Base-by-base conservation (phyloP, 2,797 vertebrate species). In the Sus cebifrons region DNA sequence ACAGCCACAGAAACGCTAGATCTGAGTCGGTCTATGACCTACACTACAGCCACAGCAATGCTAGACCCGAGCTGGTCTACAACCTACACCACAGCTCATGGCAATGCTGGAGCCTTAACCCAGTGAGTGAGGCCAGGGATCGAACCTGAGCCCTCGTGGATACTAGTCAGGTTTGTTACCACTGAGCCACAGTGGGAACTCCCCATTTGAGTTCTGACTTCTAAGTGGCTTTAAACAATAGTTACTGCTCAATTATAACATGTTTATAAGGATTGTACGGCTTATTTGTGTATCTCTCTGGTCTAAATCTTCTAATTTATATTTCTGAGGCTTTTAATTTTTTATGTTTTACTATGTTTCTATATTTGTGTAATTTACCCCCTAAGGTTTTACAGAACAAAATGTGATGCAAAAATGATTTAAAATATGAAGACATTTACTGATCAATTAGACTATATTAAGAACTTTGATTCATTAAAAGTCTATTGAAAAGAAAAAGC, bases 331-430 rank as follows among this genome's bases (percentile, higher is more conserved):
- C 40, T 74, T 65, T 25, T 9, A 56, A 40, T 27, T 58, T 82
- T 79, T 71, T 65, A 84, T 2, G 6, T 49, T 91, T 82, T 29
- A 62, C 14, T 77, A 17, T 27, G 5, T 86, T 74, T 77, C 60
- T 14, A 10, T 40, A 81, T 95, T 70, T 93, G 25, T 54, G 16
- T 78, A 79, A 71, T 85, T 40, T 40, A 82, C 16, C 27, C 13
- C 13, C 32, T 52, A 81, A 89, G 56, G 20, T 67, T 95, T 90
- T 56, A 94, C 2, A 79, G 70, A 95, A 89, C 67, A 92, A 94
- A 86, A 64, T 21, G 32, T n/a, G 10, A 16, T 40, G 16, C 56
- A 68, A 73, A 95, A 75, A 75, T 16, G 49, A 87, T 13, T 36
- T 83, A 86, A 95, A 93, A 81, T 54, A 49, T 40, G 18, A 92